A percentile compares a stretch with the other conserved stretches of the same genome.
Conservation (phyloP, 2,797 vertebrate genomes). For the Passerculus sandwichensis region DNA sequence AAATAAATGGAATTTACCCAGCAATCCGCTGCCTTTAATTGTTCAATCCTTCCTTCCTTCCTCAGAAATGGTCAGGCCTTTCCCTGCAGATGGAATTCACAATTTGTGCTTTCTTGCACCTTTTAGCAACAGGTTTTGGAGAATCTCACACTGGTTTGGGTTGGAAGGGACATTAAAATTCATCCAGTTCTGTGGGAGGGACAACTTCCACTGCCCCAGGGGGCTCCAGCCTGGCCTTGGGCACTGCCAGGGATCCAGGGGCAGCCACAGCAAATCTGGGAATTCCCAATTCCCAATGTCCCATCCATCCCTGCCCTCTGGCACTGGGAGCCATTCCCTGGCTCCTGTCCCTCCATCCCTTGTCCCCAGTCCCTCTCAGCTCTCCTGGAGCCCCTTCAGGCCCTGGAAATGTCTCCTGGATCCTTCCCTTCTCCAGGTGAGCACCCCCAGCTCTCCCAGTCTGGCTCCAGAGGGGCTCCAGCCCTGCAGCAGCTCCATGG, state of each 20-base stretch:
- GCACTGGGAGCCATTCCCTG: not conserved
- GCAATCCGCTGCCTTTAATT: not conserved
- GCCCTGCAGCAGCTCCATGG: not conserved
- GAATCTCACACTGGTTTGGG: not conserved
- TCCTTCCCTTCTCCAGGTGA: not conserved
- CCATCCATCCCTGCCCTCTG: too few relatives aligned
- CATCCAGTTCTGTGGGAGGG: not conserved
- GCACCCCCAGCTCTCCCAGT: too few relatives aligned
- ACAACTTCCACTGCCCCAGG: fast-evolving
- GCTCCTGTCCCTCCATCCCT: not conserved
- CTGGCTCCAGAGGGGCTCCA: too few relatives aligned
- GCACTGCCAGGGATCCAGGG: not conserved
- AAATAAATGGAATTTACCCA: not conserved
- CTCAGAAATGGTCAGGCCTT: not conserved
- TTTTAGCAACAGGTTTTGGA: not conserved
- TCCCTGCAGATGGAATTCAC: not conserved
- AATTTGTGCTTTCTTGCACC: not conserved
- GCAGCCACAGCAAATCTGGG: too few relatives aligned
- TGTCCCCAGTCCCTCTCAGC: not conserved
- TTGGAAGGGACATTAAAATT: not conserved
- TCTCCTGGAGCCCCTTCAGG: not conserved
- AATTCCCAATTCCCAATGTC: too few relatives aligned
- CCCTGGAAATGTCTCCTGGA: not conserved
- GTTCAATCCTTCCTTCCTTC: not conserved
- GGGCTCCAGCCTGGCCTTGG: fast-evolving